phyloP scores from a whole-genome alignment of 2,888 invertebrate species.

The Agonopterix subpropinquella region DNA sequence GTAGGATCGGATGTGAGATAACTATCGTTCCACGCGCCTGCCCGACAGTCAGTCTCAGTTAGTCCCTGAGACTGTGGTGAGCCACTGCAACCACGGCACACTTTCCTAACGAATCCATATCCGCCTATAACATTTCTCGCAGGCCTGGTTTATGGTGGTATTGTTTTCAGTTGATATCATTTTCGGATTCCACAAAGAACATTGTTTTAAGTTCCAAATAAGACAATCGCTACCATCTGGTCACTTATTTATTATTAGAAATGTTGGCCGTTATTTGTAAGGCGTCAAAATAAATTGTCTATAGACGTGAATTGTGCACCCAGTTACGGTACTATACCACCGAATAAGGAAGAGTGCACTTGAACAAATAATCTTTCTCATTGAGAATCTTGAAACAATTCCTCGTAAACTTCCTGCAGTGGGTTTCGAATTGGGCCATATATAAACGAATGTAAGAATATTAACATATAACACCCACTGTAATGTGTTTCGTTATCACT shows the following conservation, averaged over 20 bases:
- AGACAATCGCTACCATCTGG: background rate
- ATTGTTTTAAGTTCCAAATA: background rate
- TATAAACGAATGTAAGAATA: conserved; percentile 8
- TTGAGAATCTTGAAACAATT: conserved; percentile 33
- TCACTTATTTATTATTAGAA: background rate
- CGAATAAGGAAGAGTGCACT: conserved; percentile 56
- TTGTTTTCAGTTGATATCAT: conserved; percentile 22
- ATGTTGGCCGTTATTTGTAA: conserved; percentile 14
- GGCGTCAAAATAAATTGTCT: conserved; percentile 22
- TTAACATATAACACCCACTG: conserved; percentile 7
- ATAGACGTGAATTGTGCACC: conserved; percentile 20
- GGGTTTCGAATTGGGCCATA: conserved; percentile 31
- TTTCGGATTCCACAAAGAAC: background rate
- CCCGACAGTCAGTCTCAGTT: conserved; percentile 26
- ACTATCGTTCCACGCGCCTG: conserved; percentile 29
- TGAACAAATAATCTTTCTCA: conserved; percentile 53
- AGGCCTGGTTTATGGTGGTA: conserved; percentile 39
- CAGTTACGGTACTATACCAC: conserved; percentile 20
- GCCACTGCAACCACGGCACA: conserved; percentile 46
- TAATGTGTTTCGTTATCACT: conserved; percentile 1
- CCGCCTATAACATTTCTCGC: conserved; percentile 37
- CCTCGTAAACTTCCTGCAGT: conserved; percentile 34
- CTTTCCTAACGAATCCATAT: conserved; percentile 59
- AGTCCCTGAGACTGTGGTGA: conserved; percentile 29
- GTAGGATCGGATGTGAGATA: conserved; percentile 41